Evolutionary conservation across 2,113 vertebrate genomes (phyloP), one percentile per base, ranked within the genome.

Genomic region (Prunella himalayana): DNA sequence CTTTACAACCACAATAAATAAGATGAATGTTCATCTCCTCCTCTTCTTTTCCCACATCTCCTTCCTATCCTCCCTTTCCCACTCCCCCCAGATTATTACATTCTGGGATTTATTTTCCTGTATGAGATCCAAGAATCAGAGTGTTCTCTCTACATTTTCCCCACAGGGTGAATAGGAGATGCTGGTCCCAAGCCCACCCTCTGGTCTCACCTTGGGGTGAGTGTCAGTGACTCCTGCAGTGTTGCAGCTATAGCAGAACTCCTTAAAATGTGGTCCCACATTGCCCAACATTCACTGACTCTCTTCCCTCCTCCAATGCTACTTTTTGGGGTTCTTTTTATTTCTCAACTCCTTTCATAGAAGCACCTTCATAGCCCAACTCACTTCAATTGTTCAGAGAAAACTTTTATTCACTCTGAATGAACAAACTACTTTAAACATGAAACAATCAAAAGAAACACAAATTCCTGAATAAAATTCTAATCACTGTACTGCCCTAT

Each of bases 21-120:
- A 45, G 39, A 70, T 3, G 12, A 39, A 54, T 23, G 33, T 51
- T 86, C 72, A 66, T 56, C 68, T 89, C 81, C 81, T 77, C 72
- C 84, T 85, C 82, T 76, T 88, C 70, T 94, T 91, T 96, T 92
- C 90, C 79, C 90, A 86, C 64, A 80, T 88, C 54, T 93, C n/a
- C 54, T 88, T 83, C 27, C 13, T 17, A 24, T 70, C 16, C 68
- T 83, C 35, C 50, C n/a, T 88, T 63, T 73, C 72, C 33, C 54
- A 69, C 6, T 35, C 27, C n/a, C 21, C 16, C 3, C 11, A 56
- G 41, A 65, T 51, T 3, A 83, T 88, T 27, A 68, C 13, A 51
- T 59, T 72, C 49, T 68, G 69, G 12, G 61, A 53, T 78, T 79
- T 75, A 31, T 81, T 82, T 72, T 82, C n/a, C 50, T 57, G 10